Evolutionary conservation across 2,113 vertebrate genomes (phyloP).

Genomic region (Haemorhous mexicanus): DNA sequence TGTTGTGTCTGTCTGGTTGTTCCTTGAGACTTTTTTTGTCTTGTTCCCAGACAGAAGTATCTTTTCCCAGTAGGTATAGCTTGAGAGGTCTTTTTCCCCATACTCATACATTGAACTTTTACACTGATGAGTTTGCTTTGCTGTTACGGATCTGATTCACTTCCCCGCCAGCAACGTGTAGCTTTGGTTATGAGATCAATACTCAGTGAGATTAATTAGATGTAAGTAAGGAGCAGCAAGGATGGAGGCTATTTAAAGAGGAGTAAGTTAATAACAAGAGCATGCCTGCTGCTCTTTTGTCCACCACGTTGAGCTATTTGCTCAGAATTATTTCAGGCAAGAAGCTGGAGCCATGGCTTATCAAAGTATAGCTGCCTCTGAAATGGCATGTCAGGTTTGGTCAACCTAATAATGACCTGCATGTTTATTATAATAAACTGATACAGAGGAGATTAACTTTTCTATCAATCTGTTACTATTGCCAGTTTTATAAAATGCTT

Average conservation of each 20-base stretch:
- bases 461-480: background rate
- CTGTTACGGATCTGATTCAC: background rate
- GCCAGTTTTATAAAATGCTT: background rate
- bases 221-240: background rate
- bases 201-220: constrained; percentile 8
- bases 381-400: background rate
- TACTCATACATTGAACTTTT: background rate
- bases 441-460: background rate
- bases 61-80: background rate
- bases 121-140: background rate
- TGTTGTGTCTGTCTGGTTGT: background rate
- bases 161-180: background rate
- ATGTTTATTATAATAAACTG: background rate
- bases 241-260: background rate
- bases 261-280: background rate
- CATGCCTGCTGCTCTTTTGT: background rate
- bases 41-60: background rate
- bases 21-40: background rate
- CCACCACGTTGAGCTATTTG: background rate
- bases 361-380: background rate
- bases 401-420: background rate
- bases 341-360: background rate
- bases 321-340: background rate
- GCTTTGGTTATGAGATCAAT: constrained; percentile 14
- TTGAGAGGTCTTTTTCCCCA: background rate